These are phyloP conservation scores for Labroides dimidiatus DNA, from an alignment of 2,797 vertebrate species.

Conservation along the genomic window DNA sequence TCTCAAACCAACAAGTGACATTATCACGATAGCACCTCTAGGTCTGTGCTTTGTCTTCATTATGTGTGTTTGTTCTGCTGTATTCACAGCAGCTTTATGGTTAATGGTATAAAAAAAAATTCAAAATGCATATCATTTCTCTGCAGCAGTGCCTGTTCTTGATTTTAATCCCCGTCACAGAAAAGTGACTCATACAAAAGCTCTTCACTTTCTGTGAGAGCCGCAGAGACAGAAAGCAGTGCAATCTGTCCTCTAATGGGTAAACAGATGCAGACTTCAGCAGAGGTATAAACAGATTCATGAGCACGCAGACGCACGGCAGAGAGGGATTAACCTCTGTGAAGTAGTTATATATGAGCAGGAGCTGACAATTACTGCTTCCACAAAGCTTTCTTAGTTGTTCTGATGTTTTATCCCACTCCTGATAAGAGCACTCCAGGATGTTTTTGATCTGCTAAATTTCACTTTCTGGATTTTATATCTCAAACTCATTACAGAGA, in stretches of 20 bases:
- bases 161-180: slow-evolving; percentile 37
- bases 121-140: slow-evolving; percentile 5
- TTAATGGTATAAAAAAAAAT: slow-evolving; percentile 9
- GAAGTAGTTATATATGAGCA: slow-evolving; percentile 32
- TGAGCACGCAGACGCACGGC: slow-evolving; percentile 6
- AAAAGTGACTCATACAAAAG: slow-evolving; percentile 24
- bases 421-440: slow-evolving; percentile 23
- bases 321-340: slow-evolving; percentile 52
- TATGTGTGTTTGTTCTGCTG: background rate
- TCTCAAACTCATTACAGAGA: background rate
- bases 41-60: background rate
- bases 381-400: background rate
- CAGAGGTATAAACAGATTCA: slow-evolving; percentile 22
- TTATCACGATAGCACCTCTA: background rate
- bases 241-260: slow-evolving; percentile 36
- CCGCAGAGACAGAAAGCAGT: slow-evolving; percentile 19
- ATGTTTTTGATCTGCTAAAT: slow-evolving; percentile 2
- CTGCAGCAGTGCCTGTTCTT: slow-evolving; percentile 2
- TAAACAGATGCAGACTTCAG: slow-evolving; percentile 33
- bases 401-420: slow-evolving; percentile 39
- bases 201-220: slow-evolving; percentile 27
- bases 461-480: background rate
- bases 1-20: too few species aligned
- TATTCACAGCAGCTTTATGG: background rate
- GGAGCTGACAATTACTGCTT: slow-evolving; percentile 34